Conservation (phyloP, 2,113 vertebrate species). For the Chaetodon auriga region DNA sequence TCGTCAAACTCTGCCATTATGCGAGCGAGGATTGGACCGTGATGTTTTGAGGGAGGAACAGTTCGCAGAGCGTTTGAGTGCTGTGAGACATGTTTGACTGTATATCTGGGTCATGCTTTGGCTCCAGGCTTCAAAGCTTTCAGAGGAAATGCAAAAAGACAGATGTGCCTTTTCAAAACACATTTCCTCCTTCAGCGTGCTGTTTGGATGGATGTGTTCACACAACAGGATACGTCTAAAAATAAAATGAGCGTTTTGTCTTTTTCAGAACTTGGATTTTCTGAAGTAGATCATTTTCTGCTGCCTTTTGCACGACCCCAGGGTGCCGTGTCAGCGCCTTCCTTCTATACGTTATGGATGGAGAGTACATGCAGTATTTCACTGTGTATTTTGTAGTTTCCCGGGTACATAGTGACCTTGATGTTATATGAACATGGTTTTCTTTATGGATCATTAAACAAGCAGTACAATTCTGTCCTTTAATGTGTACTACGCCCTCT, state of each 20-base stretch:
- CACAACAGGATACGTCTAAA: not conserved
- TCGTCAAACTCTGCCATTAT: not conserved
- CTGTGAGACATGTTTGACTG: conserved; percentile 38
- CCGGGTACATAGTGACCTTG: too few relatives aligned
- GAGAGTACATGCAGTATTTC: not conserved
- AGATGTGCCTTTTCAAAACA: conserved; percentile 44
- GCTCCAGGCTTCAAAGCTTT: conserved; percentile 63
- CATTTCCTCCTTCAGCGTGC: not conserved
- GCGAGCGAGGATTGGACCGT: not conserved
- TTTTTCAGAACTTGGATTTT: not conserved
- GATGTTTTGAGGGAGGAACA: not conserved
- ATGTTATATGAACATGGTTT: too few relatives aligned
- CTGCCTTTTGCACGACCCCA: not conserved
- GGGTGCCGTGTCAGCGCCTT: not conserved
- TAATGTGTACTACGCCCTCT: not conserved
- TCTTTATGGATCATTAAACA: too few relatives aligned
- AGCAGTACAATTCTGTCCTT: too few relatives aligned
- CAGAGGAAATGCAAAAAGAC: conserved; percentile 57
- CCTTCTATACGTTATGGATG: not conserved
- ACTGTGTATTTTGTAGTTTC: not conserved
- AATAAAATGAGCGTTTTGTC: not conserved
- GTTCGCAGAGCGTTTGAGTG: conserved; percentile 10
- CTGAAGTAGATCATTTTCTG: not conserved
- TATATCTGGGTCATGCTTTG: conserved; percentile 59
- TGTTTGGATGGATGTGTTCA: conserved; percentile 1